These are phyloP conservation scores for Tortrix viridana DNA, from an alignment of 2,888 invertebrate species.

Conservation along the genomic window DNA sequence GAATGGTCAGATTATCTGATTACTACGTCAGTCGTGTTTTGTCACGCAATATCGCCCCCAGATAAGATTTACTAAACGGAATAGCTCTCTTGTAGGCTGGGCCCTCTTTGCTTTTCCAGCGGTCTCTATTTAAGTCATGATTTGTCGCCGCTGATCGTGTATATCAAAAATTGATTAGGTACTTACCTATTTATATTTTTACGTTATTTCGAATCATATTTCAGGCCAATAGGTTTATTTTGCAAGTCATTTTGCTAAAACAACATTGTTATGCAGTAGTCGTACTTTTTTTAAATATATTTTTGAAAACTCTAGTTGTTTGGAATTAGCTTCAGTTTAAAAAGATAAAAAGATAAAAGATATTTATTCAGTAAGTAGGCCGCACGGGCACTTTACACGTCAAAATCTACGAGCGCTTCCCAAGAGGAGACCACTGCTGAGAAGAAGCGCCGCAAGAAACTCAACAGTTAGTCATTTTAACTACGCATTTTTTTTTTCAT, in stretches of 20 bases:
- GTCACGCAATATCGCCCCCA: constrained; percentile 65
- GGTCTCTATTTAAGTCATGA: neutral
- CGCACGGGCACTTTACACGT: no score
- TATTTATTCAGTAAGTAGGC: no score
- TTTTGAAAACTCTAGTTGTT: no score
- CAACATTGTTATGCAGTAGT: constrained; percentile 3
- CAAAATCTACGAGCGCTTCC: no score
- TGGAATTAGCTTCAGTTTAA: no score
- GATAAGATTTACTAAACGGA: constrained; percentile 48
- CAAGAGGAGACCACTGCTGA: no score
- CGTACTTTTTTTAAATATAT: neutral
- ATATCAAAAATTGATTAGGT: constrained; percentile 1
- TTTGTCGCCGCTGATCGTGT: neutral
- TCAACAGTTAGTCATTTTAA: no score
- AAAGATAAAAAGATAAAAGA: no score
- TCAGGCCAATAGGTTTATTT: constrained; percentile 3
- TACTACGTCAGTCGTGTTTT: constrained; percentile 61
- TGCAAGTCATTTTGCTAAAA: constrained; percentile 2
- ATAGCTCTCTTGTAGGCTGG: neutral
- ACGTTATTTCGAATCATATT: constrained; percentile 3
- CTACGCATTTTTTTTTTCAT: no score
- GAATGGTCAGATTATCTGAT: constrained; percentile 67
- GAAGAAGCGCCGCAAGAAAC: no score
- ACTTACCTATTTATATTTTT: neutral
- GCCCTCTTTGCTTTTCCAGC: neutral